Evolutionary conservation across 2,113 vertebrate genomes (phyloP), one percentile per base, ranked within the genome.

Genomic region (Rattus rattus): DNA sequence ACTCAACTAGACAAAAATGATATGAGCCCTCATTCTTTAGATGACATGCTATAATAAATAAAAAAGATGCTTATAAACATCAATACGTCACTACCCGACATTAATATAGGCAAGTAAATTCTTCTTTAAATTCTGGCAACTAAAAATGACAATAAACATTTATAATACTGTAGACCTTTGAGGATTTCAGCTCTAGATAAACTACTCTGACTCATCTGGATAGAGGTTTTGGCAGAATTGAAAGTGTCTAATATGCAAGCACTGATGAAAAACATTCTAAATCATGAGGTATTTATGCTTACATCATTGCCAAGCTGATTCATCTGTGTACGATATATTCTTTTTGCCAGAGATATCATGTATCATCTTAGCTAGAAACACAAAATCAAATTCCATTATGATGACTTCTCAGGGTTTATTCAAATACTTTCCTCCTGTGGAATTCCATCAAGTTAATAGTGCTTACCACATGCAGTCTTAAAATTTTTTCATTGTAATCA

Each of bases 401-500:
- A 92, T 70, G 81, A 97, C 94, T 91, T 92, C 88, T 94, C 56
- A 94, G 95, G 90, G 92, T 96, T 96, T 97, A 96, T 95, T 77
- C 96, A 97, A 81, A 97, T 97, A 97, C 85, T 94, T 96, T 97
- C 81, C 85, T 96, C 92, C 95, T 97, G 86, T 97, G 96, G 94
- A 97, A 96, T 97, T 95, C 90, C 95, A 95, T 97, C 91, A 97
- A 88, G 72, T 97, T 97, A 97, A 91, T 95, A 94, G 67, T 76
- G 52, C 89, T 95, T 96, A 94, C 97, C 94, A 97, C 89, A 96
- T 33, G 73, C 97, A 94, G 72, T 93, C 77, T 96, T 96, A 97
- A 96, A 96, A 84, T 89, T 98, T 98, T 98, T 98, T 95, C 96
- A 95, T 95, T 97, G 89, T 96, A 96, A 94, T 97, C 59, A 95